These are phyloP conservation scores for Zelostemma sp. DNA, from an alignment of 1,140 invertebrate species.

Conservation along the genomic window DNA sequence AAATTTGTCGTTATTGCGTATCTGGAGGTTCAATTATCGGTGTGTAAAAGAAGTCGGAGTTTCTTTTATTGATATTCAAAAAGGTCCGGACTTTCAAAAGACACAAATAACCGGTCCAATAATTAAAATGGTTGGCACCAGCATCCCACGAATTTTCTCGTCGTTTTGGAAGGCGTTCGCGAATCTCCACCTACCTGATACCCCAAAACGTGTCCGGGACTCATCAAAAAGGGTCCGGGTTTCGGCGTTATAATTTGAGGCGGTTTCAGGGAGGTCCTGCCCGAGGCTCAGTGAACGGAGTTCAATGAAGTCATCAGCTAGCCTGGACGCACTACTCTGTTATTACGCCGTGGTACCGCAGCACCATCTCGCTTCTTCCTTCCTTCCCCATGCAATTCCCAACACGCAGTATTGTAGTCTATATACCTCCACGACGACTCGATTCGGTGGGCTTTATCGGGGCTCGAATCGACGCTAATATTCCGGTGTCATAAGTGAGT, in stretches of 20 bases:
- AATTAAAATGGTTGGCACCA: conserved; percentile 20
- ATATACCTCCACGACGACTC: conserved; percentile 19
- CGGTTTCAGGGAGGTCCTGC: conserved; percentile 70
- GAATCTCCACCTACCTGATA: conserved; percentile 46
- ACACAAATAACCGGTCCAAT: background rate
- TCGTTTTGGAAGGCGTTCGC: conserved; percentile 46
- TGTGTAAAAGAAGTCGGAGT: background rate
- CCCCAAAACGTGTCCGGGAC: conserved; percentile 59
- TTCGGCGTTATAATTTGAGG: conserved; percentile 69
- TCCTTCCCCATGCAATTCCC: conserved; percentile 34
- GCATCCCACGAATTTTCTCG: conserved; percentile 41
- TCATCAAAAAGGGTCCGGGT: conserved; percentile 61
- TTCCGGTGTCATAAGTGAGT: conserved; percentile 34
- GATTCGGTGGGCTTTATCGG: conserved; percentile 32
- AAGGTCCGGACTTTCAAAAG: background rate
- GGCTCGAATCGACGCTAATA: conserved; percentile 44
- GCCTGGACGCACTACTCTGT: conserved; percentile 62
- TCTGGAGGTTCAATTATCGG: no score
- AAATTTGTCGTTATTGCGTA: no score
- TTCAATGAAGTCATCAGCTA: conserved; percentile 71
- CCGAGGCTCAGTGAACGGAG: conserved; percentile 49
- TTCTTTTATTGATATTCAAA: background rate
- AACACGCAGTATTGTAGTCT: conserved; percentile 35
- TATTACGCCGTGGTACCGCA: conserved; percentile 69
- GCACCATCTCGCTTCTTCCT: conserved; percentile 56